Base-by-base conservation (phyloP, 1,140 invertebrate genomes). In the Maconellicoccus hirsutus region DNA sequence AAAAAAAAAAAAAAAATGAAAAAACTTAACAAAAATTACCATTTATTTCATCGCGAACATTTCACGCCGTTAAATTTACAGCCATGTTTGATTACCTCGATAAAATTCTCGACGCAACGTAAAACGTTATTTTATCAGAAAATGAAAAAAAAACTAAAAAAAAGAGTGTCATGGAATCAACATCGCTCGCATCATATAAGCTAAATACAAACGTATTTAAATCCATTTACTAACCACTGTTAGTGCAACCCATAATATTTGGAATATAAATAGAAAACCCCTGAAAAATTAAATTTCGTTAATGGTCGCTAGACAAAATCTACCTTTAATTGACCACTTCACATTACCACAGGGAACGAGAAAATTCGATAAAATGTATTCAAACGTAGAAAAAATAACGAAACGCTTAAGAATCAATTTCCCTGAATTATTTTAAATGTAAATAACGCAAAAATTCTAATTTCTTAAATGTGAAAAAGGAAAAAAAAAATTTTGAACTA, bases 1-100 rank as follows among this genome's bases (percentile, higher is more conserved):
- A 8, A 6, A 3, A 4, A 14, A 52, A 52, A 8, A 52, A 4
- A 52, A 8, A 52, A 4, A 52, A 52, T 16, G 2, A 8, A 16
- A 16, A 52, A 52, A 52, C 42, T 52, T 52, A 52, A 52, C 42
- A 52, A 52, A 6, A 52, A n/a, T 52, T 52, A 52, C 42, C 2
- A 52, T 16, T 52, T 8, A 52, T 16, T 16, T 52, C 42, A 52
- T 52, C 42, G 42, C 6, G n/a, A 52, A 19, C 6, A 52, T 6
- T 52, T 52, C n/a, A 52, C 42, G 42, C 42, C 42, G 42, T 16
- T 6, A 6, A 52, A 52, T 52, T 52, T 52, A 52, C 42, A 52
- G 42, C 42, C 42, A 52, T 52, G 42, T 52, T 52, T 52, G 42
- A 52, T 52, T 52, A 52, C 42, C 42, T 52, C 42, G n/a, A 52